Evolutionary conservation across 1,140 invertebrate species (phyloP).

Genomic region (Cydia amplana): DNA sequence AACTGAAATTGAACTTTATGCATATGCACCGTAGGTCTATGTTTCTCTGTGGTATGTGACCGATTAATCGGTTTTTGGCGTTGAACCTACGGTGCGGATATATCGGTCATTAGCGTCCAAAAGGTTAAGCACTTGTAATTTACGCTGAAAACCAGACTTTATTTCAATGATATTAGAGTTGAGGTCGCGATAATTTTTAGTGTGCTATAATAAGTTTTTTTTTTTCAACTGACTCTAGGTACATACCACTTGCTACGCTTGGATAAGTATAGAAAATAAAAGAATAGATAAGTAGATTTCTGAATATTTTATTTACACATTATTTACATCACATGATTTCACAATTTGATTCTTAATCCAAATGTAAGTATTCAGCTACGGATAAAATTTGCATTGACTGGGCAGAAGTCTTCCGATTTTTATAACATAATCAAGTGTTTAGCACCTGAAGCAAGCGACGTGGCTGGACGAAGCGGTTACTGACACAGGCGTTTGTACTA

Average conservation of each 20-base stretch:
- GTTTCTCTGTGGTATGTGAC: no score
- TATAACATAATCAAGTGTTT: slow-evolving; percentile 32
- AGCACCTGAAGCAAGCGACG: slow-evolving; percentile 61
- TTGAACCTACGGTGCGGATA: no score
- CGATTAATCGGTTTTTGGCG: no score
- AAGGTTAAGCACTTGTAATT: no score
- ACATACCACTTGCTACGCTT: neutral
- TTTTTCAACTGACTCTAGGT: neutral
- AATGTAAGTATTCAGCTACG: slow-evolving; percentile 38
- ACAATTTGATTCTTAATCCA: slow-evolving; percentile 43
- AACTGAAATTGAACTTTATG: no score
- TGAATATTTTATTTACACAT: slow-evolving; percentile 61
- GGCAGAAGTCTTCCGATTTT: slow-evolving; percentile 6
- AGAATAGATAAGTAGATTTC: slow-evolving; percentile 33
- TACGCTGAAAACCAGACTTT: no score
- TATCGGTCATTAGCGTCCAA: no score
- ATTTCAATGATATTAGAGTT: no score
- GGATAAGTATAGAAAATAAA: slow-evolving; percentile 7
- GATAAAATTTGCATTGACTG: slow-evolving; percentile 25
- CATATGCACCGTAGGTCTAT: no score
- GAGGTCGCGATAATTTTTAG: neutral
- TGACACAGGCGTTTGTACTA: slow-evolving; percentile 33
- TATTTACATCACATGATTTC: slow-evolving; percentile 71
- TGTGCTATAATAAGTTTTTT: no score
- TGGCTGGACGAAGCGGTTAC: slow-evolving; percentile 56